Evolutionary conservation across 2,888 invertebrate genomes (phyloP).

Genomic region (Aricia artaxerxes): DNA sequence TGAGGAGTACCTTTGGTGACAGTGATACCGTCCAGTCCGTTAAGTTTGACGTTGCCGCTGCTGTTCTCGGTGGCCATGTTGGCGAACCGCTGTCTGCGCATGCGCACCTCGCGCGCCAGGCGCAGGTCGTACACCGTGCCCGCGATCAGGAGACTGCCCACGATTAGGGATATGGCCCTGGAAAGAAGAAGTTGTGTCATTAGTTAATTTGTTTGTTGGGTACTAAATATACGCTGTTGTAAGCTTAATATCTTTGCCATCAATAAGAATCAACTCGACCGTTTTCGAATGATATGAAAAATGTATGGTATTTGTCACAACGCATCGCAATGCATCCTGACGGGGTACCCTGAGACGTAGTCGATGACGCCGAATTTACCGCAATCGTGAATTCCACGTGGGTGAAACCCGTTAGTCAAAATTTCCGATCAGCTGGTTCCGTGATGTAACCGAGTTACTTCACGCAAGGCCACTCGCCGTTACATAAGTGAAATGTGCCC

Average conservation of each 20-base stretch:
- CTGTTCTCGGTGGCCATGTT: constrained; percentile 62
- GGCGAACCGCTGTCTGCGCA: constrained; percentile 58
- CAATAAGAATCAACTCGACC: too few species aligned
- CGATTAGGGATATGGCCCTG: constrained; percentile 60
- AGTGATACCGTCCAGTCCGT: constrained; percentile 65
- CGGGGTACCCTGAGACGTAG: too few species aligned
- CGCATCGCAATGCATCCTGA: too few species aligned
- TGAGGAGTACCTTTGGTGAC: constrained; percentile 55
- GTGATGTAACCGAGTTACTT: constrained; percentile 17
- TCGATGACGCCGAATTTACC: not conserved
- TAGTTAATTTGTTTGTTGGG: too few species aligned
- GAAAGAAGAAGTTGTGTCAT: constrained; percentile 32
- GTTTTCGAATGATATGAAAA: too few species aligned
- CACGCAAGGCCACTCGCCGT: constrained; percentile 19
- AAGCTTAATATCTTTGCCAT: too few species aligned
- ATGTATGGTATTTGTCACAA: too few species aligned
- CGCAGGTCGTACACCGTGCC: constrained; percentile 88
- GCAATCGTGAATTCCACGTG: not conserved
- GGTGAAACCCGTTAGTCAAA: constrained; percentile 19
- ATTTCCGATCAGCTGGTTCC: constrained; percentile 15
- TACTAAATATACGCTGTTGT: too few species aligned
- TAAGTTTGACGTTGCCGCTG: constrained; percentile 64
- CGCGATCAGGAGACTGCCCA: constrained; percentile 77
- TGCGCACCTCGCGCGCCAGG: constrained; percentile 60
- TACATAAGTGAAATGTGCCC: constrained; percentile 9